phyloP scores from a whole-genome alignment of 2,888 invertebrate genomes.

The Mythimna albipuncta region DNA sequence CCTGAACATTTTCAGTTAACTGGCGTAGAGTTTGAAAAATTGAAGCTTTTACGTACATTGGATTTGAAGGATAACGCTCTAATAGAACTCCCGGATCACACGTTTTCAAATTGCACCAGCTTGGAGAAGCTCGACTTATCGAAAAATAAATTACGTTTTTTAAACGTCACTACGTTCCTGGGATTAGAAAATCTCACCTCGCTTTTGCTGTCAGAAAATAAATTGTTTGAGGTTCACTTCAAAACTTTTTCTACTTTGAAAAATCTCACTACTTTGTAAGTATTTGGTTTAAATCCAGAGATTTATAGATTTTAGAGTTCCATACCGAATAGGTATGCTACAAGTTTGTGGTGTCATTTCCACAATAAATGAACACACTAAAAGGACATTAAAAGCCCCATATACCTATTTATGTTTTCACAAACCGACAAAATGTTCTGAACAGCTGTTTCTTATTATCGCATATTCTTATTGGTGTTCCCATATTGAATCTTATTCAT shows the following conservation, averaged over 20 bases:
- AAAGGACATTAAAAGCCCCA: background rate
- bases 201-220: conserved; percentile 93
- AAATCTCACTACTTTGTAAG: conserved; percentile 93
- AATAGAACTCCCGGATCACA: conserved; percentile 87
- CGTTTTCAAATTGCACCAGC: conserved; percentile 90
- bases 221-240: conserved; percentile 91
- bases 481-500: background rate
- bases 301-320: background rate
- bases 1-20: conserved; percentile 84
- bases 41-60: conserved; percentile 91
- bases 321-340: background rate
- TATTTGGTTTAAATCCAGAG: conserved; percentile 55
- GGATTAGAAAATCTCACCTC: conserved; percentile 92
- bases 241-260: conserved; percentile 92
- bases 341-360: background rate
- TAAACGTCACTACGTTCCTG: conserved; percentile 91
- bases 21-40: conserved; percentile 89
- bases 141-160: conserved; percentile 92
- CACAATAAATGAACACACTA: background rate
- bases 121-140: conserved; percentile 93
- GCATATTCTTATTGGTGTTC: background rate
- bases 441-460: background rate
- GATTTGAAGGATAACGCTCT: conserved; percentile 93
- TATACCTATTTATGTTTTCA: background rate
- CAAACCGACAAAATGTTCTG: background rate